phyloP scores from a whole-genome alignment of 2,797 vertebrate species.

The Hapalemur alaotrensis region DNA sequence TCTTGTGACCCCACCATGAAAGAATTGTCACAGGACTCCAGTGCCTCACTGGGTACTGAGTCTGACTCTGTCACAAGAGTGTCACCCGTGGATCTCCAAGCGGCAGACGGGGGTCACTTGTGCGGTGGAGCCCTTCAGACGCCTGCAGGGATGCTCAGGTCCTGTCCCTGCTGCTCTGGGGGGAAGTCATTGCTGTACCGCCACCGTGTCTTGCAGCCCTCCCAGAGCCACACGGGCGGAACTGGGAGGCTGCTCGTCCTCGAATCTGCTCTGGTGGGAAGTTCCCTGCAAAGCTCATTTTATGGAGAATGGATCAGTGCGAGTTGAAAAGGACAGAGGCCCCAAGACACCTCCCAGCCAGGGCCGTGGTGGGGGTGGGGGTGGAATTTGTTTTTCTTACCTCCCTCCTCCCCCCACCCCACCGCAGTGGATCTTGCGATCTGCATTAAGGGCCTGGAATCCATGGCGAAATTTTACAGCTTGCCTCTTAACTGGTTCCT shows the following conservation, averaged over 20 bases:
- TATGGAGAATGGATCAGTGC: accelerated
- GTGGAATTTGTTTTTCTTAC: accelerated
- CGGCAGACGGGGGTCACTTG: accelerated
- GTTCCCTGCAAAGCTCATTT: not conserved
- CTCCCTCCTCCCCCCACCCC: accelerated
- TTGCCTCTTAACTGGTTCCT: constrained; percentile 38
- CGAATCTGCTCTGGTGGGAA: accelerated
- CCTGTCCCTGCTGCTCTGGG: accelerated
- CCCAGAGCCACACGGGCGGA: too few species aligned
- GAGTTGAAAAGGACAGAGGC: not conserved
- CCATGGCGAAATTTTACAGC: not conserved
- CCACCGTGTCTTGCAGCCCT: accelerated
- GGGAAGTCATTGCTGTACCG: accelerated
- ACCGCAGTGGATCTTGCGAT: not conserved
- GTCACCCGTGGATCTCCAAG: accelerated
- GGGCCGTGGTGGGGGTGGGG: accelerated
- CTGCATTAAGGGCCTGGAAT: accelerated
- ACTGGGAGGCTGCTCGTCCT: accelerated
- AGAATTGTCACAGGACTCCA: accelerated
- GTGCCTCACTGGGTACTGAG: accelerated
- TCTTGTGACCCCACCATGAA: accelerated
- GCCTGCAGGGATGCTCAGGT: accelerated
- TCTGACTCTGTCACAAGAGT: not conserved
- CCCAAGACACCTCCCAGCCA: not conserved
- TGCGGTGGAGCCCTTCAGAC: not conserved